phyloP scores from a whole-genome alignment of 2,888 invertebrate species.

The Hirtodrosophila cameraria region DNA sequence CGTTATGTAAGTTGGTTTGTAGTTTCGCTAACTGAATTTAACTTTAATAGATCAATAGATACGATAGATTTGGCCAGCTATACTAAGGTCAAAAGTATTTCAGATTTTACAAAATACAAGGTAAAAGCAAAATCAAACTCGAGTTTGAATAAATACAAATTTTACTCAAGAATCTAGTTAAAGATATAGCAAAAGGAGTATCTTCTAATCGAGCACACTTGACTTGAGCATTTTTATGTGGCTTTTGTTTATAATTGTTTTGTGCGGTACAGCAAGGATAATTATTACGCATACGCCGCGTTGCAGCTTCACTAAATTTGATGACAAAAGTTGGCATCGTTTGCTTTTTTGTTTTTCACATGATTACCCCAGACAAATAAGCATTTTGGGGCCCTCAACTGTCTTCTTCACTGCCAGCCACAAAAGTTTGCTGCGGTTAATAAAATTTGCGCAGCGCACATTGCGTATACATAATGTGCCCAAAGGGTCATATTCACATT shows the following conservation, averaged over 20 bases:
- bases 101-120: no score
- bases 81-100: no score
- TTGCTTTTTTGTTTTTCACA: conserved; percentile 29
- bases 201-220: no score
- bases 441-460: conserved; percentile 50
- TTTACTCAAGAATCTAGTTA: no score
- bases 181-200: no score
- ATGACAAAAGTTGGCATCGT: conserved; percentile 55
- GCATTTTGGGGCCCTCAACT: conserved; percentile 5
- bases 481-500: conserved; percentile 55
- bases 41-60: no score
- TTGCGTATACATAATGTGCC: conserved; percentile 53
- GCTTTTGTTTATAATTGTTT: conserved; percentile 17
- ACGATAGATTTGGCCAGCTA: no score
- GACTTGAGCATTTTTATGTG: no score
- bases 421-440: conserved; percentile 64
- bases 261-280: conserved; percentile 19
- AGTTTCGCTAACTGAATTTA: no score
- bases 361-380: conserved; percentile 48
- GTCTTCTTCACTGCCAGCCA: conserved; percentile 7
- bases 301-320: conserved; percentile 41
- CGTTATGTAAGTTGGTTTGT: no score
- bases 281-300: conserved; percentile 47
- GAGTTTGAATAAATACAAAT: no score
- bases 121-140: no score